These are phyloP conservation scores for Standfussiana lucernea DNA, from an alignment of 2,888 invertebrate species.

Conservation along the genomic window DNA sequence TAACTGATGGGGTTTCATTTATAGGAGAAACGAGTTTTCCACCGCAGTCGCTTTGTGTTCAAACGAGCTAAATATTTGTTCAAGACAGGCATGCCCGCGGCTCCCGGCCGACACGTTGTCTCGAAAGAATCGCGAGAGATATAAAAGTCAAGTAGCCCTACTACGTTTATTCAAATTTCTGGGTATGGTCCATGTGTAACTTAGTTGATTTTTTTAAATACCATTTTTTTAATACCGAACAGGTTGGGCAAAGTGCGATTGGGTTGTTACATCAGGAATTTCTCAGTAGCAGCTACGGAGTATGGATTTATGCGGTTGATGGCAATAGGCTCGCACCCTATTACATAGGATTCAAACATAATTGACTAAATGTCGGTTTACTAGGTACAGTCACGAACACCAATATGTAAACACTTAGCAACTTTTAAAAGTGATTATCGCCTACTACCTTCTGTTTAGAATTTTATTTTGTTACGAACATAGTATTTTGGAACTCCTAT, in stretches of 20 bases:
- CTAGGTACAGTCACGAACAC: no score
- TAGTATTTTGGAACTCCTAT: no score
- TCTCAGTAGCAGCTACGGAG: neutral
- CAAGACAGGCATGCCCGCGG: constrained; percentile 24
- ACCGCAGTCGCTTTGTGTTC: constrained; percentile 44
- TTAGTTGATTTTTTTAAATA: neutral
- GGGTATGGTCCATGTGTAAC: neutral
- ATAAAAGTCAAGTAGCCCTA: constrained; percentile 7
- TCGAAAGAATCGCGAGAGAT: constrained; percentile 8
- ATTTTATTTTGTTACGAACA: no score
- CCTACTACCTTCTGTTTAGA: no score
- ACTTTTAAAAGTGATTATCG: no score
- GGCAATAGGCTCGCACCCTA: neutral
- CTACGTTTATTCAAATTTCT: constrained; percentile 11
- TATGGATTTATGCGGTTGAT: neutral
- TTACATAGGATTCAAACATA: neutral
- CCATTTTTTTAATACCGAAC: neutral
- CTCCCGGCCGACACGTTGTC: constrained; percentile 1
- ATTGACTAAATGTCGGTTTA: neutral
- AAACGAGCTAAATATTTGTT: constrained; percentile 42
- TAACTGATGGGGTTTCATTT: constrained; percentile 43
- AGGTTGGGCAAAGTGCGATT: neutral
- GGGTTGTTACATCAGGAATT: neutral
- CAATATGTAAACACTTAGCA: no score
- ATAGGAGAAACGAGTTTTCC: constrained; percentile 28